Conservation (phyloP, 2,797 vertebrate genomes). For the Knipowitschia caucasica region DNA sequence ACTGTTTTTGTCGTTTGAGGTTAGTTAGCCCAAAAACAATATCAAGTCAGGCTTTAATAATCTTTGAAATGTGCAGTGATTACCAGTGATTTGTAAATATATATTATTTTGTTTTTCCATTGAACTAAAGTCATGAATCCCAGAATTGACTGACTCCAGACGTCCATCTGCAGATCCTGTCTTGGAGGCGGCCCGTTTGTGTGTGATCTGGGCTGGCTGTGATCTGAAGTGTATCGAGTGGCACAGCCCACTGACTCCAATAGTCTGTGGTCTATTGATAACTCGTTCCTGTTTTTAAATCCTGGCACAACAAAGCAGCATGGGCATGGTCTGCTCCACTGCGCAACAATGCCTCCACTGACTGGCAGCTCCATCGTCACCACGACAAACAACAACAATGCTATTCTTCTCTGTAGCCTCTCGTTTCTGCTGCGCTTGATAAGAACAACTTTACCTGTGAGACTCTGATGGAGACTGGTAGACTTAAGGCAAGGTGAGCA, state of each 20-base stretch:
- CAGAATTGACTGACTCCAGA: constrained; percentile 44
- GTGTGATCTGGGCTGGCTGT: constrained; percentile 63
- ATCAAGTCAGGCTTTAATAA: too few species aligned
- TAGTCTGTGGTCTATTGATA: constrained; percentile 80
- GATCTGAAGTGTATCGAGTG: constrained; percentile 75
- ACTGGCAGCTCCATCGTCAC: constrained; percentile 66
- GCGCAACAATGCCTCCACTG: constrained; percentile 78
- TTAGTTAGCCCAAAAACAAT: too few species aligned
- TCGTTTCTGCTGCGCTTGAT: constrained; percentile 67
- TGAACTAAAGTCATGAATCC: constrained; percentile 39
- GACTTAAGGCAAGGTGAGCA: background rate
- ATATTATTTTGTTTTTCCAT: too few species aligned
- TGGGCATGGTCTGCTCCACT: constrained; percentile 74
- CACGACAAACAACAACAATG: constrained; percentile 74
- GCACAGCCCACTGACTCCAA: constrained; percentile 71
- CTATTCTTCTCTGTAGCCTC: constrained; percentile 36
- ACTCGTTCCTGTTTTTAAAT: constrained; percentile 78
- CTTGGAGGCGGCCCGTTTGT: constrained; percentile 59
- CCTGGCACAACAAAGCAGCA: constrained; percentile 73
- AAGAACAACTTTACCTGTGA: constrained; percentile 56
- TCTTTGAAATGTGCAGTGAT: too few species aligned
- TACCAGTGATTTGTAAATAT: too few species aligned
- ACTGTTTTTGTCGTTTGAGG: too few species aligned
- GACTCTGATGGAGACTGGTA: background rate
- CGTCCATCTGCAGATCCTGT: constrained; percentile 60